phyloP scores from a whole-genome alignment of 2,113 vertebrate genomes.

The Mirounga angustirostris region DNA sequence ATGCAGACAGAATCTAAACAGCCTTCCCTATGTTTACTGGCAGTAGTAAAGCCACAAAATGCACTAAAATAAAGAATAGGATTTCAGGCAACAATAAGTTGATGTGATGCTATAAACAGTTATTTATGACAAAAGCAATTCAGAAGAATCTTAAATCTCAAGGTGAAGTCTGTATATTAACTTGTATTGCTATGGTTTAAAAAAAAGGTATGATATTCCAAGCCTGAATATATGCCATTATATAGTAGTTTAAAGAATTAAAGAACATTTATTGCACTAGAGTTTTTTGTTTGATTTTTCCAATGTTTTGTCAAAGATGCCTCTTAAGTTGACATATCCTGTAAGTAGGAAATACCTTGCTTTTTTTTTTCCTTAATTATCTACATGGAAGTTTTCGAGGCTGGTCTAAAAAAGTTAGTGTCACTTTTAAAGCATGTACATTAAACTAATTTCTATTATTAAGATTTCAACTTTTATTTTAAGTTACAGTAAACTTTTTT shows the following conservation, averaged over 20 bases:
- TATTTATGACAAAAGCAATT: neutral
- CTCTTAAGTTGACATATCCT: neutral
- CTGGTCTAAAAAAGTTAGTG: neutral
- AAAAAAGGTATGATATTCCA: neutral
- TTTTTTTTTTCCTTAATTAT: neutral
- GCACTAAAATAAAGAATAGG: neutral
- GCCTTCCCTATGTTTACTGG: neutral
- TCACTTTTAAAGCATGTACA: neutral
- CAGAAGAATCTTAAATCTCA: neutral
- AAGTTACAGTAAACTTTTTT: neutral
- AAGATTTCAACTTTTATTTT: neutral
- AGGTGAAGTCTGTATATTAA: neutral
- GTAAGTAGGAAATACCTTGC: neutral
- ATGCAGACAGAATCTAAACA: neutral
- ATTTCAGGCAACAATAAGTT: neutral
- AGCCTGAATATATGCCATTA: neutral
- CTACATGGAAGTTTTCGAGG: neutral
- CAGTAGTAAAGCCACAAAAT: neutral
- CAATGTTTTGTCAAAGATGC: neutral
- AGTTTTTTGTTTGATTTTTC: neutral
- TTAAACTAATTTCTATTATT: neutral
- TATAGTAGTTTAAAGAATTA: neutral
- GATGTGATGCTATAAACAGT: neutral
- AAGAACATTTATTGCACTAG: neutral
- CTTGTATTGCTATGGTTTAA: neutral